A percentile compares a stretch with the other conserved stretches of the same genome.
phyloP scores from a whole-genome alignment of 92 coral and sea anemone species.

The Epizoanthus illoricatus region DNA sequence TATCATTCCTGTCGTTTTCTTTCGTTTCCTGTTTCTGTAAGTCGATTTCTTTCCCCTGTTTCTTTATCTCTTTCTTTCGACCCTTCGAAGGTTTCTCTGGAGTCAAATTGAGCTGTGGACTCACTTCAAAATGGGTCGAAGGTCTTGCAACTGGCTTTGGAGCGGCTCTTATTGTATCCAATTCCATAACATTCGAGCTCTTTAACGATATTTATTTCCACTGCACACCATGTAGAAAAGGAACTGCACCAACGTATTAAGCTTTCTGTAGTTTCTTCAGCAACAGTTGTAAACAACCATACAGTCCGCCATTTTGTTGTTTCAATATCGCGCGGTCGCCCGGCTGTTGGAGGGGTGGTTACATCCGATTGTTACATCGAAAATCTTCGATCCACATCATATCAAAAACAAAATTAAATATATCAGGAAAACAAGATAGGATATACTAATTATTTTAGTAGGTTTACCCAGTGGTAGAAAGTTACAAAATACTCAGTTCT shows the following conservation, averaged over 20 bases:
- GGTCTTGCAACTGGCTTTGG: slow-evolving; percentile 68
- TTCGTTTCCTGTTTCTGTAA: not conserved
- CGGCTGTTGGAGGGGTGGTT: not conserved
- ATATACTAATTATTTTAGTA: too few species aligned
- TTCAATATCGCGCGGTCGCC: slow-evolving; percentile 37
- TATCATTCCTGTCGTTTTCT: not conserved
- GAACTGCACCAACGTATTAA: not conserved
- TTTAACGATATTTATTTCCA: not conserved
- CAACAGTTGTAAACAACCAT: not conserved
- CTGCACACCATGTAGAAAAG: not conserved
- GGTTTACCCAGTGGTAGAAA: too few species aligned
- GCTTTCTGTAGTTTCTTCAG: not conserved
- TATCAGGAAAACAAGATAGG: too few species aligned
- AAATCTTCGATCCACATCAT: too few species aligned
- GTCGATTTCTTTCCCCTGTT: not conserved
- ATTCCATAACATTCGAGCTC: slow-evolving; percentile 41
- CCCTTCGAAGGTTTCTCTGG: slow-evolving; percentile 70
- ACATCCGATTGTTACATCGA: too few species aligned
- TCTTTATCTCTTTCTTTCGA: slow-evolving; percentile 6
- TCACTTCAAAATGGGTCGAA: slow-evolving; percentile 48
- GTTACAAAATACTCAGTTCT: too few species aligned
- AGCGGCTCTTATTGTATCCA: slow-evolving; percentile 59
- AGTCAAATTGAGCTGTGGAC: slow-evolving; percentile 73
- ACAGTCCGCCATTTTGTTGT: slow-evolving; percentile 10
- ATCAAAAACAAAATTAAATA: too few species aligned